Evolutionary conservation across 2,797 vertebrate species (phyloP), one percentile per base, ranked within the genome.

Genomic region (Phylloscopus collybita): DNA sequence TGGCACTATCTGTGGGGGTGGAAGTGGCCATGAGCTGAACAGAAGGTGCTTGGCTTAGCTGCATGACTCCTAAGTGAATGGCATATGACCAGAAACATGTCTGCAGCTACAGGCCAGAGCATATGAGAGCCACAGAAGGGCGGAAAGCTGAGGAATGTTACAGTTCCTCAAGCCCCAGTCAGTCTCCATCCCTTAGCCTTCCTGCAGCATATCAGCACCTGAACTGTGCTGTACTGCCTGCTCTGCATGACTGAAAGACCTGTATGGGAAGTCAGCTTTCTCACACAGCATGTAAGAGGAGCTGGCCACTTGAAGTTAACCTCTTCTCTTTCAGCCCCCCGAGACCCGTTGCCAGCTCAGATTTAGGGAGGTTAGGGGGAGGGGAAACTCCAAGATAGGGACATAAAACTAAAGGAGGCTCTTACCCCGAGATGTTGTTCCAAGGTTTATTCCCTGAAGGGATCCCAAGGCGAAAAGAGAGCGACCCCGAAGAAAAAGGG

Each of bases 21-120:
- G 76, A 93, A 83, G 73, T 84, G 81, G 80, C 47, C 76, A 25
- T 21, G 90, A 56, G 84, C 59, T 62, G 86, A 94, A 65, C 59
- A 88, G 70, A 94, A 84, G 73, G 62, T 66, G 47, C 74, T 72
- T 82, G 81, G 34, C 87, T 62, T 27, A 91, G 32, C 72, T 93
- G 54, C 0, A 0, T 75, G 76, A 88, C 45, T 92, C 59, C 47
- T 51, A n/a, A 92, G 42, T 30, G 57, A 90, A 74, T 36, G 50
- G 61, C 16, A 23, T 45, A 44, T 32, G 59, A 88, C 54, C 84
- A 97, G 62, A 86, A 95, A 88, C 44, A 50, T 0, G 2, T 16
- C 20, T 79, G 47, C n/a, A 81, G 44, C 36, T 90, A 79, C 49
- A 79, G 65, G 59, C 34, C 72, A 86, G 49, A 80, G 27, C 19